Evolutionary conservation across 2,113 vertebrate species (phyloP).

Genomic region (Axis porcinus): DNA sequence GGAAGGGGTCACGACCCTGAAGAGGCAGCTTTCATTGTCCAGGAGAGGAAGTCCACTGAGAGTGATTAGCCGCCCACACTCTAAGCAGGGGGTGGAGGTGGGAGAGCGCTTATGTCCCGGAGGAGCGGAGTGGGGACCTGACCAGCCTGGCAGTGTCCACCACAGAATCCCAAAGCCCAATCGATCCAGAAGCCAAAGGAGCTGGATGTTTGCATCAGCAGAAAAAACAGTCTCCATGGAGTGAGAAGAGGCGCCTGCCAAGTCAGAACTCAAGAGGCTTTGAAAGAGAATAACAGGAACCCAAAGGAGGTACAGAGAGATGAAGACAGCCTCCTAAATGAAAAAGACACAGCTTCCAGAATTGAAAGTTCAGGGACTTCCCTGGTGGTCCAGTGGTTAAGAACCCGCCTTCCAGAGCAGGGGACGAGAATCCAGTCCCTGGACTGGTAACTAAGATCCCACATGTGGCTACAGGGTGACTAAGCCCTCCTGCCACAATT

Average conservation of each 20-base stretch:
- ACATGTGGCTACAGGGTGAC: background rate
- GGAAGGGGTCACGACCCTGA: background rate
- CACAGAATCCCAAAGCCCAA: background rate
- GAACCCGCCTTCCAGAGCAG: background rate
- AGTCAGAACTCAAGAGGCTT: background rate
- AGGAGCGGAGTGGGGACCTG: background rate
- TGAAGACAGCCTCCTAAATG: background rate
- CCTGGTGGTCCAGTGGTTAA: background rate
- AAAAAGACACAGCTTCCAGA: background rate
- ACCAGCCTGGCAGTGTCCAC: background rate
- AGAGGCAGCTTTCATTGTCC: background rate
- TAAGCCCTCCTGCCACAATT: too few relatives aligned
- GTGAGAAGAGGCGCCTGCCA: background rate
- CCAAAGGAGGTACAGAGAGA: background rate
- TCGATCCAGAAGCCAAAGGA: background rate
- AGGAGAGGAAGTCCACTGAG: background rate
- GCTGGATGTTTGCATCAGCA: background rate
- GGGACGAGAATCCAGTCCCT: background rate
- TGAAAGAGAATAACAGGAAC: background rate
- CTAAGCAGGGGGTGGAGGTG: too few relatives aligned
- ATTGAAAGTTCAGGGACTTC: background rate
- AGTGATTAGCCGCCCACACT: background rate
- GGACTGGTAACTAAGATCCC: background rate
- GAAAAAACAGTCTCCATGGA: background rate
- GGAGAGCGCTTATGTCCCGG: accelerated